These are phyloP conservation scores for Choristoneura fumiferana DNA, from an alignment of 1,140 invertebrate genomes.

Conservation along the genomic window DNA sequence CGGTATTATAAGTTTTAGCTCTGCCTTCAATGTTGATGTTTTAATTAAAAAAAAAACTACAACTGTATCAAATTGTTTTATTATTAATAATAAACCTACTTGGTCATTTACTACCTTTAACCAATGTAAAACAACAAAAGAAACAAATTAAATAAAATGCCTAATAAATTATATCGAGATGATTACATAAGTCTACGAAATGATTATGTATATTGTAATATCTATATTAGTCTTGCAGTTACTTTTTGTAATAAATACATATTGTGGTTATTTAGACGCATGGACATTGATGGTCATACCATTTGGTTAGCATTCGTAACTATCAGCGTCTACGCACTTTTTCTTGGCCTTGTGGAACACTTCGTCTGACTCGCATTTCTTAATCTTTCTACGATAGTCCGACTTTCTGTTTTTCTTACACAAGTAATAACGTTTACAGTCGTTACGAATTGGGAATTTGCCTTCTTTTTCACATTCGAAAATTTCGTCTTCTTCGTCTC, in stretches of 20 bases:
- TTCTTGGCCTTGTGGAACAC: slow-evolving; percentile 56
- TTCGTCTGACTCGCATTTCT: slow-evolving; percentile 55
- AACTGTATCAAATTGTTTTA: neutral
- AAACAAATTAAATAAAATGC: no score
- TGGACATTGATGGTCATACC: no score
- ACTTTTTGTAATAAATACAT: no score
- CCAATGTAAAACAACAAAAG: no score
- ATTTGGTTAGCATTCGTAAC: slow-evolving; percentile 46
- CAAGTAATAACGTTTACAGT: slow-evolving; percentile 59
- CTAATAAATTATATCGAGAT: no score
- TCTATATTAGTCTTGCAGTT: no score
- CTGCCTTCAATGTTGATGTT: neutral
- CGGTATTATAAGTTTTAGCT: neutral
- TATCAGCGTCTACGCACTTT: slow-evolving; percentile 57
- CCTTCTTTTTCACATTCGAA: slow-evolving; percentile 57
- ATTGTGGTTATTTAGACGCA: no score
- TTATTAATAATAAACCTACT: neutral
- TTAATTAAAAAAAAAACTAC: neutral
- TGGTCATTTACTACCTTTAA: no score
- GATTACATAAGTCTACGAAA: no score
- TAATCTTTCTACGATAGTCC: slow-evolving; percentile 44
- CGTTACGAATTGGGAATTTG: slow-evolving; percentile 45
- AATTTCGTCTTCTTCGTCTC: slow-evolving; percentile 21
- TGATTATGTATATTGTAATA: no score
- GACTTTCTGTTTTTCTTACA: slow-evolving; percentile 48